phyloP scores from a whole-genome alignment of 1,140 invertebrate species.

The Phthorimaea operculella region DNA sequence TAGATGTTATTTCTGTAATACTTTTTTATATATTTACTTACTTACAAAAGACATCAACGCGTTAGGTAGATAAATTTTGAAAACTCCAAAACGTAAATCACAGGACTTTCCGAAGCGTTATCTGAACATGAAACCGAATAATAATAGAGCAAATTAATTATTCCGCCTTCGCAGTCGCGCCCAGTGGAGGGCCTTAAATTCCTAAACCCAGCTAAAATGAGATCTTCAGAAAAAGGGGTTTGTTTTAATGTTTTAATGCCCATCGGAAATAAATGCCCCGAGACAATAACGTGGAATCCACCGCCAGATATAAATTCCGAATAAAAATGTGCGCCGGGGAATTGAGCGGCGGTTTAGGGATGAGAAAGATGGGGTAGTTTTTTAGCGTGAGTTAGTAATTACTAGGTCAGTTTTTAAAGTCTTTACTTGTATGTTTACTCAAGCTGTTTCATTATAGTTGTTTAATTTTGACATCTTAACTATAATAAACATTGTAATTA shows the following conservation, averaged over 20 bases:
- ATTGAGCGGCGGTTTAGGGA: constrained; percentile 20
- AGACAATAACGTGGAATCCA: constrained; percentile 67
- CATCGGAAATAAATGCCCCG: constrained; percentile 63
- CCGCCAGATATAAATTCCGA: constrained; percentile 62
- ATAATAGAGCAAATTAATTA: constrained; percentile 64
- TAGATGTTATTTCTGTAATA: no score
- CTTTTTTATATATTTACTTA: no score
- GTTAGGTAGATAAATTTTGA: no score
- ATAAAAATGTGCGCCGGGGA: constrained; percentile 52
- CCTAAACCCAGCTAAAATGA: constrained; percentile 66
- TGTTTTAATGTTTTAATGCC: constrained; percentile 68
- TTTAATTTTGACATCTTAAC: no score
- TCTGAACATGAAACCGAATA: constrained; percentile 49
- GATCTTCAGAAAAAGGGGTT: constrained; percentile 65
- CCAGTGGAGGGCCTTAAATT: constrained; percentile 50
- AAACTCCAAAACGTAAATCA: background rate
- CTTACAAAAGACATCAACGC: no score
- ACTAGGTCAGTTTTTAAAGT: no score
- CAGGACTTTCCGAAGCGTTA: constrained; percentile 30
- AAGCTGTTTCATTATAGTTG: no score
- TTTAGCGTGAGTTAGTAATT: no score
- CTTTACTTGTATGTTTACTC: no score
- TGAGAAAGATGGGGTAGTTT: background rate
- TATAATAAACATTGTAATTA: no score
- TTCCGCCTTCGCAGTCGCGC: constrained; percentile 32